Conservation (phyloP, 1,140 invertebrate species). For the Hylyphantes graminicola region DNA sequence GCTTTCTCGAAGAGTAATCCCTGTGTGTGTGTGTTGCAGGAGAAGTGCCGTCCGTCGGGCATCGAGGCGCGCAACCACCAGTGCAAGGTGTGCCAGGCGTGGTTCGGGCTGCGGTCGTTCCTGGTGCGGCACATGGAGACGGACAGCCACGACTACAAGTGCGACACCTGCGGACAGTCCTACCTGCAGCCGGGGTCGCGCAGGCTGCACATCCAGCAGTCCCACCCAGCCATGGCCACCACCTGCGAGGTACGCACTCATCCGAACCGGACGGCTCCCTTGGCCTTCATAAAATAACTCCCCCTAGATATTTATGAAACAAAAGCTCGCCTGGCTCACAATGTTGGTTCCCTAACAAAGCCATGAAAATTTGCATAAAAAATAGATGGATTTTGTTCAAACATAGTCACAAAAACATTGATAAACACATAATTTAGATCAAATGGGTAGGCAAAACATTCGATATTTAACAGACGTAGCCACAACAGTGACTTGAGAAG, state of each 20-base stretch:
- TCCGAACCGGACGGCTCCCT: too few relatives aligned
- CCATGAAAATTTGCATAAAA: too few relatives aligned
- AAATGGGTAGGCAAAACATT: too few relatives aligned
- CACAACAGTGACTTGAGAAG: too few relatives aligned
- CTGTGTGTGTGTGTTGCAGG: constrained; percentile 13
- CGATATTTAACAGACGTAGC: too few relatives aligned
- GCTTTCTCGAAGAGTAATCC: background rate
- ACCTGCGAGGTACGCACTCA: constrained; percentile 58
- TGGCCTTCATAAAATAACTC: too few relatives aligned
- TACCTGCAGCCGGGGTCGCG: constrained; percentile 62
- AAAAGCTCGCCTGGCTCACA: too few relatives aligned
- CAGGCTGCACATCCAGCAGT: constrained; percentile 63
- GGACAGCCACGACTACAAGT: constrained; percentile 63
- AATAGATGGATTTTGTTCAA: too few relatives aligned
- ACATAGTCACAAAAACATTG: too few relatives aligned
- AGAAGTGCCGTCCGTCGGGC: constrained; percentile 37
- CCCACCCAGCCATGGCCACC: constrained; percentile 61
- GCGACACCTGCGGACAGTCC: constrained; percentile 62
- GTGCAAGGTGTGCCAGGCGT: constrained; percentile 64
- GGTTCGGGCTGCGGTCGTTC: constrained; percentile 63
- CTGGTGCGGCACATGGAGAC: constrained; percentile 63
- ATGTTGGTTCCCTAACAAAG: too few relatives aligned
- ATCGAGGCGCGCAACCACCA: constrained; percentile 63
- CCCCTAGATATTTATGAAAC: too few relatives aligned
- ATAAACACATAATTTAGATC: too few relatives aligned